phyloP scores from a whole-genome alignment of 2,113 vertebrate genomes.

The Tenebrosternarchus preto region DNA sequence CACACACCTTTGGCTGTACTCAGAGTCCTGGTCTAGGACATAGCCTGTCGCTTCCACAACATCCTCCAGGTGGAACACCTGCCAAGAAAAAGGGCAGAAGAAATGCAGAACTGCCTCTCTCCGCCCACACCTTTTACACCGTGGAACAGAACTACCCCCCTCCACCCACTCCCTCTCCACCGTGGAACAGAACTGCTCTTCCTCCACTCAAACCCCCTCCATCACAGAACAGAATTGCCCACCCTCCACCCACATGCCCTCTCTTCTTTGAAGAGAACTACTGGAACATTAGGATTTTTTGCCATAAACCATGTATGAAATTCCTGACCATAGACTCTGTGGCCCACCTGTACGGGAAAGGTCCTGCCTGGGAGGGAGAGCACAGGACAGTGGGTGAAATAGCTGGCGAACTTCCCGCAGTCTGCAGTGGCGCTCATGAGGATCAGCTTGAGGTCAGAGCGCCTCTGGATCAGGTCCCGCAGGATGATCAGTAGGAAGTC shows the following conservation, averaged over 20 bases:
- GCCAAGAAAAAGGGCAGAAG: background rate
- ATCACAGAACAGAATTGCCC: too few relatives aligned
- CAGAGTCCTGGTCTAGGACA: slow-evolving; percentile 89
- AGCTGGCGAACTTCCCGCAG: slow-evolving; percentile 90
- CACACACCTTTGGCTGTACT: slow-evolving; percentile 91
- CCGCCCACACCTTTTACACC: too few relatives aligned
- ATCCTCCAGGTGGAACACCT: slow-evolving; percentile 95
- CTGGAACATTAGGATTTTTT: too few relatives aligned
- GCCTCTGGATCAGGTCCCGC: slow-evolving; percentile 86
- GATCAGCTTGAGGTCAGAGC: slow-evolving; percentile 89
- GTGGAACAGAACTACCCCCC: too few relatives aligned
- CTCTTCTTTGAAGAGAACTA: too few relatives aligned
- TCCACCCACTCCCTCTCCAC: too few relatives aligned
- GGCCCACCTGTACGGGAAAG: slow-evolving; percentile 88
- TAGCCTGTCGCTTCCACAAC: slow-evolving; percentile 94
- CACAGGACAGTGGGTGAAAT: slow-evolving; percentile 94
- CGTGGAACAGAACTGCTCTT: too few relatives aligned
- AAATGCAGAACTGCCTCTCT: background rate
- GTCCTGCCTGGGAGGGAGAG: slow-evolving; percentile 91
- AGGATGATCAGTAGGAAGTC: slow-evolving; percentile 94
- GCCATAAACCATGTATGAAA: too few relatives aligned
- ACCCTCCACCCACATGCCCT: too few relatives aligned
- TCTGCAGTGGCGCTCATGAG: slow-evolving; percentile 98
- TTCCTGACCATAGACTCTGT: background rate
- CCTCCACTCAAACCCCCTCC: too few relatives aligned